Evolutionary conservation across 2,888 invertebrate species (phyloP).

Genomic region (Ennomos erosarius): DNA sequence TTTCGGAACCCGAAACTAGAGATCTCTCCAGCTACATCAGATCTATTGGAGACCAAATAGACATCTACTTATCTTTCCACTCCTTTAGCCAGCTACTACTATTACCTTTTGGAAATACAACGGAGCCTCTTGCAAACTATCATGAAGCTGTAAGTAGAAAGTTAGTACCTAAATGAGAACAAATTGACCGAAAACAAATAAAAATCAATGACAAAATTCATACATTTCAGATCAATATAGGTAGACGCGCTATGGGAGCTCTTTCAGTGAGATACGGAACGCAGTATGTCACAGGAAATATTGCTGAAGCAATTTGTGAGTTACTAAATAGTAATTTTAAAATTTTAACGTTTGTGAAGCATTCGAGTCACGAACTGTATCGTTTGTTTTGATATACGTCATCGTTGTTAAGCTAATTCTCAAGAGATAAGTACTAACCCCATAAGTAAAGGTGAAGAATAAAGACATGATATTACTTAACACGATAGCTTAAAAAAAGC

Average conservation of each 20-base stretch:
- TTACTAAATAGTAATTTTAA: not conserved
- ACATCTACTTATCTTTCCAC: slow-evolving; percentile 86
- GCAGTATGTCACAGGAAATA: slow-evolving; percentile 74
- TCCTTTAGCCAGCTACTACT: slow-evolving; percentile 89
- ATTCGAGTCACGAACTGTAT: too few species aligned
- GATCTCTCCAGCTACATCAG: slow-evolving; percentile 54
- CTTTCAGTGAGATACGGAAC: slow-evolving; percentile 73
- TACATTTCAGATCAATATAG: slow-evolving; percentile 58
- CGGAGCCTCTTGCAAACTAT: slow-evolving; percentile 57
- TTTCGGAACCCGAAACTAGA: slow-evolving; percentile 84
- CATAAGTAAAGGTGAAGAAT: too few species aligned
- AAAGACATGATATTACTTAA: too few species aligned
- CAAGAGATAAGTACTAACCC: too few species aligned
- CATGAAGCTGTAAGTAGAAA: slow-evolving; percentile 55
- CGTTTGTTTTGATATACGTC: too few species aligned
- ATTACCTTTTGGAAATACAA: slow-evolving; percentile 83
- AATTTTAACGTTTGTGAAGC: too few species aligned
- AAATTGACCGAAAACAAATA: too few species aligned
- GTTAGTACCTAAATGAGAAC: too few species aligned
- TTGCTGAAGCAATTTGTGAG: slow-evolving; percentile 67
- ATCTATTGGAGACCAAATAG: slow-evolving; percentile 54
- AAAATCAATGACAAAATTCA: too few species aligned
- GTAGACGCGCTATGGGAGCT: slow-evolving; percentile 73
- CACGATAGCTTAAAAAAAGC: too few species aligned
- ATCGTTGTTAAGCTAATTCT: too few species aligned